Evolutionary conservation across 2,888 invertebrate genomes (phyloP), one percentile per base, ranked within the genome.

Genomic region (Cosmia trapezina): DNA sequence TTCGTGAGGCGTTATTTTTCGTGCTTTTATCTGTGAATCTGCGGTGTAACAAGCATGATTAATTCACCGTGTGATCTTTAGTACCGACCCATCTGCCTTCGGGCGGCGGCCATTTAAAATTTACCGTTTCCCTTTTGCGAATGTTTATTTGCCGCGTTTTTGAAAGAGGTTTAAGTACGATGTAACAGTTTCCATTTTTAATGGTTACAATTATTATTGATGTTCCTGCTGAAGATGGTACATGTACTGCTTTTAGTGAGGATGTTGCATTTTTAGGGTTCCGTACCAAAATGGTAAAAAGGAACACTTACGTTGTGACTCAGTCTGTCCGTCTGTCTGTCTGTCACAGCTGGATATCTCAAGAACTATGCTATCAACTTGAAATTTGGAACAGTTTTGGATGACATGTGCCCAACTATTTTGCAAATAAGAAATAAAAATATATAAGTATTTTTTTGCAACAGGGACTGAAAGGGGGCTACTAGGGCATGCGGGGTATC

Each of bases 31-130:
- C 95, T 89, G 89, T 76, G 84, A 88, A 95, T 95, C 95, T 93
- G 84, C 84, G 78, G 87, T 86, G 90, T 91, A 93, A 94, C 94
- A 94, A 92, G 93, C 89, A 93, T 95, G 95, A 95, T 95, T 94
- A 95, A 95, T 94, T 91, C 79, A 84, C 83, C 73, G 72, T 81
- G 86, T 82, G 89, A 90, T 89, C 89, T 87, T 89, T 86, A 89
- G 89, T 87, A 86, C 87, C 86, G 89, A 85, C 87, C 88, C 90
- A 92, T 91, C 91, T 91, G 92, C 92, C 93, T 89, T 83, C 76
- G 82, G 91, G 90, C 89, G 72, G 83, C 80, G 83, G 88, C 90
- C 90, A 90, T 91, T 92, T 92, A 89, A 89, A 84, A 87, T 93
- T 91, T 92, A 93, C 93, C 91, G 93, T 92, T 92, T 87, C 78